Evolutionary conservation across 2,888 invertebrate genomes (phyloP).

Genomic region (Lamproptera curius): DNA sequence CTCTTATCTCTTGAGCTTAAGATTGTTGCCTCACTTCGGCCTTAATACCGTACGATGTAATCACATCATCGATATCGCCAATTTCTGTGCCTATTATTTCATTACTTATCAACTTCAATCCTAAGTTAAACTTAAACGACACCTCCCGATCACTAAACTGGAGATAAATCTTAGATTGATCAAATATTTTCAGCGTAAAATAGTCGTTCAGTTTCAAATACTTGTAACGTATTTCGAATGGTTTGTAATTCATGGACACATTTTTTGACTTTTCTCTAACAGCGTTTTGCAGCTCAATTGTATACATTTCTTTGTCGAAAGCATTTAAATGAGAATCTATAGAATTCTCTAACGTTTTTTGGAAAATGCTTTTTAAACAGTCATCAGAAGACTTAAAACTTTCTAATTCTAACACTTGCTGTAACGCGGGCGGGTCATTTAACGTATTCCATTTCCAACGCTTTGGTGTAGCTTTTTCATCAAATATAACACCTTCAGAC

Average conservation of each 20-base stretch:
- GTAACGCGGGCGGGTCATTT: conserved; percentile 48
- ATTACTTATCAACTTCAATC: conserved; percentile 54
- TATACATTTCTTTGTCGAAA: background rate
- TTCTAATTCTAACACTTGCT: conserved; percentile 29
- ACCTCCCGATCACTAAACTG: conserved; percentile 36
- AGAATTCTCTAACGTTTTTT: background rate
- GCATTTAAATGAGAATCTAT: background rate
- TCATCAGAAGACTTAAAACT: background rate
- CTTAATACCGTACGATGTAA: conserved; percentile 36
- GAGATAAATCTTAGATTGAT: conserved; percentile 46
- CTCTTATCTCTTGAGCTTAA: too few relatives aligned
- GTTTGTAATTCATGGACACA: conserved; percentile 37
- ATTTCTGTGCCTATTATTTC: conserved; percentile 50
- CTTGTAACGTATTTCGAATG: conserved; percentile 46
- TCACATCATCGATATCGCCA: conserved; percentile 34
- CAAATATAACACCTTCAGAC: conserved; percentile 44
- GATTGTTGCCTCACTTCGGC: too few relatives aligned
- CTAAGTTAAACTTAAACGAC: conserved; percentile 44
- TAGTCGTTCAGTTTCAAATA: conserved; percentile 45
- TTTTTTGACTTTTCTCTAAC: conserved; percentile 37
- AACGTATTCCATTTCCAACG: conserved; percentile 54
- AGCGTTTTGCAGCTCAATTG: conserved; percentile 43
- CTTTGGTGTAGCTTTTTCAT: conserved; percentile 39
- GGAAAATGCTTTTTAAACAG: background rate
- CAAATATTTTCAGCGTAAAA: conserved; percentile 45